Conservation (phyloP, 2,888 invertebrate species). For the Petrophora chlorosata region DNA sequence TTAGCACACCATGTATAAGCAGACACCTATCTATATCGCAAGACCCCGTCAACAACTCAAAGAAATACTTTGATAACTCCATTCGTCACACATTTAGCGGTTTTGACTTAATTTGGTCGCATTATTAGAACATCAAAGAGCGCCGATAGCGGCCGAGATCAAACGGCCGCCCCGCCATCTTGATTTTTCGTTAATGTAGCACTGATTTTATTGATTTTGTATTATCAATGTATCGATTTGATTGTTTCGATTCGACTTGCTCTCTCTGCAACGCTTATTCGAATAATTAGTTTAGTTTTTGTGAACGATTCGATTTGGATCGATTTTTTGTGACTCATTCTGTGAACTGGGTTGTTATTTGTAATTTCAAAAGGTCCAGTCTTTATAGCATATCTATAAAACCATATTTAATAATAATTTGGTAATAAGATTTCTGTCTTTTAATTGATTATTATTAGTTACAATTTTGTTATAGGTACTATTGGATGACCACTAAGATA, state of each 20-base stretch:
- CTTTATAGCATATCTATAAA: conserved; percentile 24
- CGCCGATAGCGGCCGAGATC: conserved; percentile 68
- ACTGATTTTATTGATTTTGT: conserved; percentile 82
- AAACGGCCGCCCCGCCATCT: conserved; percentile 60
- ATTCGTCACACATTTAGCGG: conserved; percentile 81
- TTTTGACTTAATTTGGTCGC: conserved; percentile 81
- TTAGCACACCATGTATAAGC: conserved; percentile 35
- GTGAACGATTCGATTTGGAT: conserved; percentile 54
- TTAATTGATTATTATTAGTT: no score
- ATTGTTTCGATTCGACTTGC: conserved; percentile 67
- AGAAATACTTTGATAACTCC: conserved; percentile 79
- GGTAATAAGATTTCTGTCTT: neutral
- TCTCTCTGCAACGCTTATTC: conserved; percentile 68
- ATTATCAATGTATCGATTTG: conserved; percentile 62
- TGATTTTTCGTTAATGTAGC: conserved; percentile 39
- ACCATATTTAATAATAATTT: conserved; percentile 4
- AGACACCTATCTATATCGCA: conserved; percentile 41
- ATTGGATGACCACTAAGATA: no score
- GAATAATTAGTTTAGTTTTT: conserved; percentile 73
- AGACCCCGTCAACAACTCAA: conserved; percentile 56
- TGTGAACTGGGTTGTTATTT: conserved; percentile 42
- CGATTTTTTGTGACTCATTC: conserved; percentile 53
- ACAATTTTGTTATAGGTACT: no score
- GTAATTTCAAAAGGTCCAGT: conserved; percentile 35
- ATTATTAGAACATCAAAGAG: conserved; percentile 78